Evolutionary conservation across 2,888 invertebrate species (phyloP).

Genomic region (Perdita meconis): DNA sequence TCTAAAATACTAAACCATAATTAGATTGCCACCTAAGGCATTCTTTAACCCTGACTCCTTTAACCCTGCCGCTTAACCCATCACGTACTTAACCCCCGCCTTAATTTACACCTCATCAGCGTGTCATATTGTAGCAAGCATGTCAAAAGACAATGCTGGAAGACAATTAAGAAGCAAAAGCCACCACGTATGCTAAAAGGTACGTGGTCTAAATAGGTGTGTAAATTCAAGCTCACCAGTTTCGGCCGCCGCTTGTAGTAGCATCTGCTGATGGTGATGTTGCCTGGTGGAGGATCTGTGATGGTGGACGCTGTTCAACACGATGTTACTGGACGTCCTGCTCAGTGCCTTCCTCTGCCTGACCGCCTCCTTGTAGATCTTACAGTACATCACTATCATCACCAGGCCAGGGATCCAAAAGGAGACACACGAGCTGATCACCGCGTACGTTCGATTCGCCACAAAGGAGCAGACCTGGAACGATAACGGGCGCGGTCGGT

Average conservation of each 20-base stretch:
- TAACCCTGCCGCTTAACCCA: too few relatives aligned
- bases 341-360: conserved; percentile 93
- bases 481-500: background rate
- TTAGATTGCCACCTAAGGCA: too few relatives aligned
- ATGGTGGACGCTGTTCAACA: conserved; percentile 93
- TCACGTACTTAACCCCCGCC: too few relatives aligned
- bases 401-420: conserved; percentile 97
- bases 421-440: conserved; percentile 95
- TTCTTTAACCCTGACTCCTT: too few relatives aligned
- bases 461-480: conserved; percentile 89
- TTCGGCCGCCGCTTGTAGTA: conserved; percentile 80
- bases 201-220: too few relatives aligned
- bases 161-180: too few relatives aligned
- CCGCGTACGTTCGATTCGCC: conserved; percentile 94
- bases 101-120: too few relatives aligned
- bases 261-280: conserved; percentile 86
- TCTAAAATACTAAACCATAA: too few relatives aligned
- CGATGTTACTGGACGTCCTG: conserved; percentile 93
- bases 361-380: conserved; percentile 92
- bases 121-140: too few relatives aligned
- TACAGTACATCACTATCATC: conserved; percentile 96
- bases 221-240: conserved; percentile 80
- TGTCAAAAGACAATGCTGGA: too few relatives aligned
- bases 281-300: conserved; percentile 91
- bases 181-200: conserved; percentile 74